Conservation (phyloP, 2,113 vertebrate species). For the Canis aureus region DNA sequence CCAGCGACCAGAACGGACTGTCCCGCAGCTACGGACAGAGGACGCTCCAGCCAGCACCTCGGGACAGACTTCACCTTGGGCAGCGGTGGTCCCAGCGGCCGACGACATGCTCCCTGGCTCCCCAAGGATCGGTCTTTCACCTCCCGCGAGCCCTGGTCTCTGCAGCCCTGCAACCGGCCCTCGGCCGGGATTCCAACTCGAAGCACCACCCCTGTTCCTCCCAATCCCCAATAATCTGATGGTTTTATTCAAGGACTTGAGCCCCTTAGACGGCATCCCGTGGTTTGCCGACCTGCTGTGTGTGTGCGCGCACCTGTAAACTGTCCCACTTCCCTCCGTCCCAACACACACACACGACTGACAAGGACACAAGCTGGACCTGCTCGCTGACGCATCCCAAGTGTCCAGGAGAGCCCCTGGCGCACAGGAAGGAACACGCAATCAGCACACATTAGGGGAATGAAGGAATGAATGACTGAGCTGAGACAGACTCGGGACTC, state of each 20-base stretch:
- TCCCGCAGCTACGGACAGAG: not conserved
- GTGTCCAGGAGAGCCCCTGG: not conserved
- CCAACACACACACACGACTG: not conserved
- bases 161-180: not conserved
- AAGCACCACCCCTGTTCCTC: not conserved
- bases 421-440: not conserved
- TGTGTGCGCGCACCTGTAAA: no score
- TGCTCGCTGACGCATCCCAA: not conserved
- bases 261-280: not conserved
- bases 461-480: not conserved
- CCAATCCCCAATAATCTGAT: not conserved
- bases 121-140: not conserved
- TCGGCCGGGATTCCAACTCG: not conserved
- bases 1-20: not conserved
- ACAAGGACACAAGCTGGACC: not conserved
- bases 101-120: not conserved
- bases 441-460: not conserved
- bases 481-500: not conserved
- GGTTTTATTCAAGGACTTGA: not conserved
- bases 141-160: not conserved
- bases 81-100: no score
- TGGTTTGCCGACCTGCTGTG: not conserved
- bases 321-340: not conserved
- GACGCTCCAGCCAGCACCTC: no score
- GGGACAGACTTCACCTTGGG: no score